These are phyloP conservation scores for Oncorhynchus clarkii DNA, from an alignment of 2,113 vertebrate genomes.

Conservation along the genomic window DNA sequence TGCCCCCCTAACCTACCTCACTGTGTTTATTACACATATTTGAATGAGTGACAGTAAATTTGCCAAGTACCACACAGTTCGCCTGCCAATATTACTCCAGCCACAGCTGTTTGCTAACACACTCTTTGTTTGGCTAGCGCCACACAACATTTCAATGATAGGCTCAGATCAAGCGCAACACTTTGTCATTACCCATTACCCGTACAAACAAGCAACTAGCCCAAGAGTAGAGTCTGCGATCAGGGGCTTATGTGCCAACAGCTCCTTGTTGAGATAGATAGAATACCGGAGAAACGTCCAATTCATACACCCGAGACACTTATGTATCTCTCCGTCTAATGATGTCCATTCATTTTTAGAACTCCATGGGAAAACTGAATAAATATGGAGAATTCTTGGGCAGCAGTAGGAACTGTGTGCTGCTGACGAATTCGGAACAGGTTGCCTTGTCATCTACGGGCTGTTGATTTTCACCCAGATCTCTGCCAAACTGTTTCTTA, in stretches of 20 bases:
- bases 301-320: background rate
- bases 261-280: background rate
- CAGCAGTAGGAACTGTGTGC: background rate
- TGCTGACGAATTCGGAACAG: background rate
- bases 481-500: background rate
- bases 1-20: slow-evolving; percentile 20
- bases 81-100: slow-evolving; percentile 42
- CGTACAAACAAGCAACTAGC: background rate
- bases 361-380: background rate
- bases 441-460: background rate
- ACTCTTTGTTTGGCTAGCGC: slow-evolving; percentile 38
- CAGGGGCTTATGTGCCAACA: background rate
- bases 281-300: background rate
- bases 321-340: background rate
- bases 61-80: slow-evolving; percentile 47
- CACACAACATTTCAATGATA: slow-evolving; percentile 20
- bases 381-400: background rate
- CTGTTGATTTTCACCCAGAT: background rate
- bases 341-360: background rate
- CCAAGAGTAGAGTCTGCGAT: background rate
- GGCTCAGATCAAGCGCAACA: slow-evolving; percentile 9
- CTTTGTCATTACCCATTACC: slow-evolving; percentile 23
- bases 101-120: slow-evolving; percentile 54
- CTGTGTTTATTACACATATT: slow-evolving; percentile 60
- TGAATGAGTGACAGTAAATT: slow-evolving; percentile 52